Evolutionary conservation across 1,140 invertebrate genomes (phyloP).

Genomic region (Drosophila teissieri): DNA sequence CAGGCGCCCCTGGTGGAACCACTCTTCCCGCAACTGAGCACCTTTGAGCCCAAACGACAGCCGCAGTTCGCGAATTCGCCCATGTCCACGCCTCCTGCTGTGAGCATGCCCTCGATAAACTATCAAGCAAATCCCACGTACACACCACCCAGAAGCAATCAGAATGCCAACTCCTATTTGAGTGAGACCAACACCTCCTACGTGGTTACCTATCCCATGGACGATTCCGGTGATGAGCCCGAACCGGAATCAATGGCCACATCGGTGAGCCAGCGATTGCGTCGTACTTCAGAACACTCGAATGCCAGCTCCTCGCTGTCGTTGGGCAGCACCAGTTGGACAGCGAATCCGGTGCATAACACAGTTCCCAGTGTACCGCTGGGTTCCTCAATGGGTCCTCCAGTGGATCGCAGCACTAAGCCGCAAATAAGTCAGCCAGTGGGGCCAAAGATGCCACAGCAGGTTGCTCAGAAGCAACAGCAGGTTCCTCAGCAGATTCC

Average conservation of each 20-base stretch:
- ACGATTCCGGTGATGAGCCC: slow-evolving; percentile 68
- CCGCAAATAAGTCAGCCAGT: slow-evolving; percentile 23
- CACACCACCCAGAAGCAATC: slow-evolving; percentile 33
- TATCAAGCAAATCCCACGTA: slow-evolving; percentile 63
- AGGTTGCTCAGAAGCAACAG: background rate
- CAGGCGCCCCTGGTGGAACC: slow-evolving; percentile 79
- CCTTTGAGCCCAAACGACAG: slow-evolving; percentile 66
- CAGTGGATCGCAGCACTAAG: slow-evolving; percentile 53
- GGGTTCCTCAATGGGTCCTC: slow-evolving; percentile 21
- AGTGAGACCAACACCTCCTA: slow-evolving; percentile 67
- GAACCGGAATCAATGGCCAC: slow-evolving; percentile 41
- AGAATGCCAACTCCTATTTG: slow-evolving; percentile 23
- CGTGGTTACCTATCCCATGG: slow-evolving; percentile 76
- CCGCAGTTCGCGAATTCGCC: slow-evolving; percentile 38
- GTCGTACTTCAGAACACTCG: slow-evolving; percentile 71
- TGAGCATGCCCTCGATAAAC: slow-evolving; percentile 4
- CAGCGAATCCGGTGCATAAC: slow-evolving; percentile 71
- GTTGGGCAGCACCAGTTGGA: slow-evolving; percentile 71
- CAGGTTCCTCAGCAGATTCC: background rate
- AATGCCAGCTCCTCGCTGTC: slow-evolving; percentile 61
- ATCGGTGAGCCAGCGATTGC: slow-evolving; percentile 18
- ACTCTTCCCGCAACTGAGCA: slow-evolving; percentile 73
- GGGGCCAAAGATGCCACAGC: slow-evolving; percentile 13
- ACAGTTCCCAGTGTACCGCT: slow-evolving; percentile 4
- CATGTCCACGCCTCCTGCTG: background rate